These are phyloP conservation scores for Redunca redunca DNA, from an alignment of 2,113 vertebrate genomes.

Conservation along the genomic window DNA sequence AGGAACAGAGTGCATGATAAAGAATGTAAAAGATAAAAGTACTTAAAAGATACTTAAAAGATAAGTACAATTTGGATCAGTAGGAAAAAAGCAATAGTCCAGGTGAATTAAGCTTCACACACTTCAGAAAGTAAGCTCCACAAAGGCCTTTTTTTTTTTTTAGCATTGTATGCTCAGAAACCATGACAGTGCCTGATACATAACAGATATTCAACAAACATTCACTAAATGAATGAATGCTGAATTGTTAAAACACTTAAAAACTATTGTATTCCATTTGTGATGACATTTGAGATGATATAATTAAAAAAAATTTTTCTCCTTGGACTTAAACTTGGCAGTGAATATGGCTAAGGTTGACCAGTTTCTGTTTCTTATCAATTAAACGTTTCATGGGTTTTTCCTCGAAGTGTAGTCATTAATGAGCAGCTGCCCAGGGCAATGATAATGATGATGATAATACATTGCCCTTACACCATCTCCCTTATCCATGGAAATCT, in stretches of 20 bases:
- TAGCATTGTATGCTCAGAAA: background rate
- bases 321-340: conserved; percentile 46
- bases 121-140: background rate
- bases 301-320: conserved; percentile 57
- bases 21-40: background rate
- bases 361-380: conserved; percentile 58
- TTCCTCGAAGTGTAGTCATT: conserved; percentile 42
- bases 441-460: conserved; percentile 56
- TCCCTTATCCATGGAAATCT: conserved; percentile 43
- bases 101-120: background rate
- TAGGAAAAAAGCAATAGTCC: background rate
- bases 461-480: conserved; percentile 30
- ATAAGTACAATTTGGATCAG: background rate
- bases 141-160: background rate
- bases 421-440: conserved; percentile 49
- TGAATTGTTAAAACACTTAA: background rate
- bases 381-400: conserved; percentile 60
- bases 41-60: too few species aligned
- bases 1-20: background rate
- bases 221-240: background rate
- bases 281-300: conserved; percentile 17
- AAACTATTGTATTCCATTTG: background rate
- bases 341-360: conserved; percentile 53
- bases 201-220: background rate
- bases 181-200: background rate